Evolutionary conservation across 2,113 vertebrate species (phyloP).

Genomic region (Lepus americanus): DNA sequence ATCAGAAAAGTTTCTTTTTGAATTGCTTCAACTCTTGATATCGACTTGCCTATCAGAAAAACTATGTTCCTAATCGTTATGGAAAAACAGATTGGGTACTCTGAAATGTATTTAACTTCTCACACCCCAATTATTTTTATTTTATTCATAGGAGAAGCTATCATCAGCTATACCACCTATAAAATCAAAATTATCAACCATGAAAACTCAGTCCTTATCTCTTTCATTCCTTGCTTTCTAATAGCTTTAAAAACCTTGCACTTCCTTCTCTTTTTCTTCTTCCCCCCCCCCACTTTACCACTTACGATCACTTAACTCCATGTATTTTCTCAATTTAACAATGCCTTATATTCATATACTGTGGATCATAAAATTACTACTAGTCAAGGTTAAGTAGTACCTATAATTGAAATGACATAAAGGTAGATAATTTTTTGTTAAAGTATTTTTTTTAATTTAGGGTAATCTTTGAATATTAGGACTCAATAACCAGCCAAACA

Average conservation of each 20-base stretch:
- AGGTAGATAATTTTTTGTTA: not conserved
- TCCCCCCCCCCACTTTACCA: not conserved
- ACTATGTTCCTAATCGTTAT: not conserved
- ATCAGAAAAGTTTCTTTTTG: not conserved
- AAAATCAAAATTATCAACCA: not conserved
- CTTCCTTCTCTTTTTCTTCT: not conserved
- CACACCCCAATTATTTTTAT: not conserved
- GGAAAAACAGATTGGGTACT: not conserved
- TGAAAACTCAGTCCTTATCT: not conserved
- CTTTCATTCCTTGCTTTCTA: not conserved
- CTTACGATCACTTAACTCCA: not conserved
- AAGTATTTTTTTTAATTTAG: not conserved
- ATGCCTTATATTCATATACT: not conserved
- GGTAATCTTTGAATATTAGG: not conserved
- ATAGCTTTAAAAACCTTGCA: not conserved
- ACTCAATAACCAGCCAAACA: not conserved
- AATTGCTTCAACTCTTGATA: not conserved
- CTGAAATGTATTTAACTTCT: not conserved
- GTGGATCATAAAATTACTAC: not conserved
- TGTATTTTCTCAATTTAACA: not conserved
- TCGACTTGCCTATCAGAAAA: not conserved
- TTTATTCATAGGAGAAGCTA: not conserved
- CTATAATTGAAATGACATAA: not conserved
- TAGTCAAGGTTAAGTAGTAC: not conserved
- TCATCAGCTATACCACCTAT: not conserved